A percentile compares a stretch with the other conserved stretches of the same genome.
These are phyloP conservation scores for Pyrrhosoma nymphula DNA, from an alignment of 2,888 invertebrate genomes.

Conservation along the genomic window DNA sequence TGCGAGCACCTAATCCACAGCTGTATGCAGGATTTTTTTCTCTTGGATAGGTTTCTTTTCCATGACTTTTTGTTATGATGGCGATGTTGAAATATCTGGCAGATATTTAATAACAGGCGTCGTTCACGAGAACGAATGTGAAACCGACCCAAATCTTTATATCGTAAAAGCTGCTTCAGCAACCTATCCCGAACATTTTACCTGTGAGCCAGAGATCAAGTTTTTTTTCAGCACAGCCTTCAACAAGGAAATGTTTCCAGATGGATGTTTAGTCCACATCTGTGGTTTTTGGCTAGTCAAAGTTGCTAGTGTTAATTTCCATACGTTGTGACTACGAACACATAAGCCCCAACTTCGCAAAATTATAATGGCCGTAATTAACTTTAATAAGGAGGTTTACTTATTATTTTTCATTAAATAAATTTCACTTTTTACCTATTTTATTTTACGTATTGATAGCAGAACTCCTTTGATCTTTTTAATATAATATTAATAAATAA, in stretches of 20 bases:
- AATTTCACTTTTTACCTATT: too few relatives aligned
- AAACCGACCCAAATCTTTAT: not conserved
- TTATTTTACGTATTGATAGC: too few relatives aligned
- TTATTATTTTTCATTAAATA: too few relatives aligned
- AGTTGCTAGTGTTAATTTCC: too few relatives aligned
- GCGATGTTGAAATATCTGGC: not conserved
- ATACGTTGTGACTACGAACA: too few relatives aligned
- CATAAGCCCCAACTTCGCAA: too few relatives aligned
- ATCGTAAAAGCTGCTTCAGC: not conserved
- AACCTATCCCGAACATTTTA: not conserved
- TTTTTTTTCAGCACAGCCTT: not conserved
- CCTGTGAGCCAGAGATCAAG: not conserved
- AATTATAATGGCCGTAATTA: too few relatives aligned
- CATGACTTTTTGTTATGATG: not conserved
- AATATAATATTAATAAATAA: too few relatives aligned
- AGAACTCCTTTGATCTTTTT: too few relatives aligned
- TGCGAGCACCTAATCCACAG: not conserved
- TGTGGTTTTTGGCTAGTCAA: not conserved
- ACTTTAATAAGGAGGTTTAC: too few relatives aligned
- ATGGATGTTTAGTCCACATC: not conserved
- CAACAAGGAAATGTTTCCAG: not conserved
- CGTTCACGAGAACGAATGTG: not conserved
- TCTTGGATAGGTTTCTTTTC: not conserved
- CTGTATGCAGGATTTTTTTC: not conserved
- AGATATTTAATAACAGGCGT: not conserved